phyloP scores from a whole-genome alignment of 2,888 invertebrate species.

The Ichneumoninae sp. region DNA sequence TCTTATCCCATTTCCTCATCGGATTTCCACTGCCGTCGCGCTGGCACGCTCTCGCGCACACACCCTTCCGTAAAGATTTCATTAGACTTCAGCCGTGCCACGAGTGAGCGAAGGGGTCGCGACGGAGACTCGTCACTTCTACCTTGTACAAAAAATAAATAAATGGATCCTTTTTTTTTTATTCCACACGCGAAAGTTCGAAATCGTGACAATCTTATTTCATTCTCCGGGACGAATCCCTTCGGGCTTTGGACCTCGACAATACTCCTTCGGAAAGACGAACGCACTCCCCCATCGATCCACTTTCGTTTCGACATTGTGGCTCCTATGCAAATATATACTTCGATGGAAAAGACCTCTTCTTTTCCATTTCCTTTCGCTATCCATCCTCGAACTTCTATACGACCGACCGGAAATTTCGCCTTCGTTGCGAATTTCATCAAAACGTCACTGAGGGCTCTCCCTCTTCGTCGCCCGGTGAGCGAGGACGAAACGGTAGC shows the following conservation, averaged over 20 bases:
- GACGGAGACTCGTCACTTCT: constrained; percentile 1
- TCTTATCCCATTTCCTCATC: constrained; percentile 59
- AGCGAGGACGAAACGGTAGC: background rate
- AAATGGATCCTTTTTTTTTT: background rate
- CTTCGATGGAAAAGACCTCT: background rate
- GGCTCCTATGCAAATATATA: constrained; percentile 12
- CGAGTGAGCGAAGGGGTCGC: background rate
- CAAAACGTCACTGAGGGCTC: constrained; percentile 2
- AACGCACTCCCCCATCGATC: constrained; percentile 16
- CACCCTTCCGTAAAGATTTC: constrained; percentile 48
- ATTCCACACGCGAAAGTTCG: constrained; percentile 6
- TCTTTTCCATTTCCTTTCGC: constrained; percentile 8
- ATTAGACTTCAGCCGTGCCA: constrained; percentile 32
- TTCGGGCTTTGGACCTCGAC: background rate
- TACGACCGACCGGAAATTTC: constrained; percentile 24
- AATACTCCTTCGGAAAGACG: background rate
- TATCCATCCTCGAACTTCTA: background rate
- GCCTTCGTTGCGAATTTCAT: constrained; percentile 34
- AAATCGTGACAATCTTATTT: constrained; percentile 46
- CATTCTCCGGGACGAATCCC: constrained; percentile 6
- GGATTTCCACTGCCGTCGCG: constrained; percentile 40
- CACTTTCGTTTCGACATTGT: constrained; percentile 9
- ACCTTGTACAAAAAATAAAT: constrained; percentile 15
- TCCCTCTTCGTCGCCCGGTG: too few relatives aligned
- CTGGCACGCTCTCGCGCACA: background rate